phyloP scores from a whole-genome alignment of 1,140 invertebrate genomes.

The Dreissena polymorpha region DNA sequence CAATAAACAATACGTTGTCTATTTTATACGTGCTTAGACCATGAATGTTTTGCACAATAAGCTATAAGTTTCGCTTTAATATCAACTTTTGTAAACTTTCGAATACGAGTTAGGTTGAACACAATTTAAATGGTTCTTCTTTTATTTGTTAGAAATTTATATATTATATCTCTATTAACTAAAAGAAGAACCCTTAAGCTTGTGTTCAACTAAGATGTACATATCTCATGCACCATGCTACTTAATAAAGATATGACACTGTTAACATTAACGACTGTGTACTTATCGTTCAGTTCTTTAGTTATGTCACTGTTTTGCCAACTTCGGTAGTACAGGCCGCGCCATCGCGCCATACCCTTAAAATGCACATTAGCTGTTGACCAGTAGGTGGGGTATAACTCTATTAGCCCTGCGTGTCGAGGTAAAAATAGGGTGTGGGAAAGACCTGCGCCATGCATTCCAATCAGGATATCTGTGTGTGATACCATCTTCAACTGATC shows the following conservation, averaged over 20 bases:
- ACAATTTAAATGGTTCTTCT: too few species aligned
- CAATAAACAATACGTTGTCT: too few species aligned
- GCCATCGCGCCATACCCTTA: conserved; percentile 71
- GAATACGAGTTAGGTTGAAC: too few species aligned
- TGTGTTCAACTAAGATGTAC: not conserved
- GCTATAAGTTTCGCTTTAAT: too few species aligned
- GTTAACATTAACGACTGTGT: conserved; percentile 53
- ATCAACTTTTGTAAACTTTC: too few species aligned
- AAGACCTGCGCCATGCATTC: conserved; percentile 97
- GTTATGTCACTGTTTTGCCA: conserved; percentile 69
- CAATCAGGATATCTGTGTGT: conserved; percentile 95
- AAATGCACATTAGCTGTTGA: conserved; percentile 70
- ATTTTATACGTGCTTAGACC: too few species aligned
- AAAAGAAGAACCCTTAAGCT: too few species aligned
- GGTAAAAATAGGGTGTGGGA: conserved; percentile 97
- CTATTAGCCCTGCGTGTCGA: conserved; percentile 96
- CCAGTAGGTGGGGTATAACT: conserved; percentile 85
- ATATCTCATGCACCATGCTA: conserved; percentile 21
- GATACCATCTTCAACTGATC: conserved; percentile 69
- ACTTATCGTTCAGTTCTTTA: conserved; percentile 64
- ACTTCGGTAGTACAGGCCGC: conserved; percentile 68
- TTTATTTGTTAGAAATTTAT: too few species aligned
- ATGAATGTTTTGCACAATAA: too few species aligned
- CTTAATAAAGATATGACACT: conserved; percentile 1
- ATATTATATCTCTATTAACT: too few species aligned